A percentile compares a stretch with the other conserved stretches of the same genome.
Evolutionary conservation across 2,797 vertebrate species (phyloP).

Genomic region (Cirrhinus mrigala): DNA sequence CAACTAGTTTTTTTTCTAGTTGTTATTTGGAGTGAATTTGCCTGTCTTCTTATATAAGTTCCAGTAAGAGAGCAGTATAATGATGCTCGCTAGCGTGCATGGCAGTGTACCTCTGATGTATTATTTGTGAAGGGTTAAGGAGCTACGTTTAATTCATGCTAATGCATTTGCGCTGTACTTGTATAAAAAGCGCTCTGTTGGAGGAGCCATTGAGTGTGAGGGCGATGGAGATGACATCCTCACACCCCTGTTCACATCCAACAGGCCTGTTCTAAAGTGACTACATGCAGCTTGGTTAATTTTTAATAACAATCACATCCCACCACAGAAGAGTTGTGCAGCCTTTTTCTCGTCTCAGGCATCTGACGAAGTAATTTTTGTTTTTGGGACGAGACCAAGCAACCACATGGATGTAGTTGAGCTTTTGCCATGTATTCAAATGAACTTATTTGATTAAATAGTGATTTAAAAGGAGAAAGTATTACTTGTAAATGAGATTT

Average conservation of each 20-base stretch:
- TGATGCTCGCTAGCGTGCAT: background rate
- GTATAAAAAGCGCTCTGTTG: constrained; percentile 67
- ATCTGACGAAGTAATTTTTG: background rate
- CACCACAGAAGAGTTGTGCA: background rate
- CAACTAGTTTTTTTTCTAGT: background rate
- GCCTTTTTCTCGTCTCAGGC: background rate
- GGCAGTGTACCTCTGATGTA: background rate
- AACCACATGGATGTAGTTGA: background rate
- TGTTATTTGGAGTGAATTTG: background rate
- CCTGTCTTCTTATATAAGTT: background rate
- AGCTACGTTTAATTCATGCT: constrained; percentile 66
- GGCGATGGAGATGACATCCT: constrained; percentile 69
- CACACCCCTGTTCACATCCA: constrained; percentile 72
- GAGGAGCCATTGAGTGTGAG: constrained; percentile 70
- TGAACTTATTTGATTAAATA: background rate
- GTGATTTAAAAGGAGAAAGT: background rate
- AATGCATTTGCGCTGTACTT: constrained; percentile 77
- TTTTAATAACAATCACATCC: constrained; percentile 65
- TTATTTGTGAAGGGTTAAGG: constrained; percentile 61
- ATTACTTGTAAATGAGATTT: background rate
- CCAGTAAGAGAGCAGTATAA: background rate
- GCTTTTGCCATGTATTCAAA: background rate
- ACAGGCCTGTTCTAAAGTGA: constrained; percentile 53
- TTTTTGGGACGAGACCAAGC: background rate
- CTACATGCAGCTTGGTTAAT: constrained; percentile 65